Evolutionary conservation across 2,113 vertebrate species (phyloP).

Genomic region (Myiozetetes cayanensis): DNA sequence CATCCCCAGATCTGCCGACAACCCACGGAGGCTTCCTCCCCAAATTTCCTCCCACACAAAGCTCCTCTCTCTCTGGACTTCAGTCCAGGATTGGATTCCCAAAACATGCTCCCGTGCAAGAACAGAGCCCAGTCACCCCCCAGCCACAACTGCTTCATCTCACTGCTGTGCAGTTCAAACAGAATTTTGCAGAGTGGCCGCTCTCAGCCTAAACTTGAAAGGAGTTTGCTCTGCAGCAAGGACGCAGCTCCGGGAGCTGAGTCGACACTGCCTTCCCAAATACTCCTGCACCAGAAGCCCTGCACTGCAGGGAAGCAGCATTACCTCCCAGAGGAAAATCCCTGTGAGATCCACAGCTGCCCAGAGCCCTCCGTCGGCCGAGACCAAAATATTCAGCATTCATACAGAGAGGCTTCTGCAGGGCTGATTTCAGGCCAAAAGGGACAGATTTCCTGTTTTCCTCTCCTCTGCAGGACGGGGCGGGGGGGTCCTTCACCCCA

Average conservation of each 20-base stretch:
- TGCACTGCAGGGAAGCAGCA: conserved; percentile 60
- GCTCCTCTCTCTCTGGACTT: background rate
- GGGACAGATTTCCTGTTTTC: conserved; percentile 63
- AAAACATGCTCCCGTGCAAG: background rate
- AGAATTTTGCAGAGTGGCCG: background rate
- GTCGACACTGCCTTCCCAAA: conserved; percentile 20
- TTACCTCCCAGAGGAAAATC: conserved; percentile 65
- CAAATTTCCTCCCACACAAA: background rate
- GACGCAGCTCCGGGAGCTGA: conserved; percentile 10
- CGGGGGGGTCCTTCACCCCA: background rate
- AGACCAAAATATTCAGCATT: conserved; percentile 53
- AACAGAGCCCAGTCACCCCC: background rate
- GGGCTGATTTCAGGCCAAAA: conserved; percentile 57
- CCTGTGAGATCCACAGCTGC: conserved; percentile 61
- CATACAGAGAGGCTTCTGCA: conserved; percentile 52
- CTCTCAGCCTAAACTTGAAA: conserved; percentile 46
- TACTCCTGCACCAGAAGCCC: conserved; percentile 59
- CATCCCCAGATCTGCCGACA: conserved; percentile 19
- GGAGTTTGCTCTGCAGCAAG: conserved; percentile 52
- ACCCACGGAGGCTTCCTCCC: conserved; percentile 2
- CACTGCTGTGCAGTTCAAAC: background rate
- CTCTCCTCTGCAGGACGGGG: conserved; percentile 38
- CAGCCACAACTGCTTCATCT: background rate
- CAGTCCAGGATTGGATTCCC: background rate
- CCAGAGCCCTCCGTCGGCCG: conserved; percentile 52